Evolutionary conservation across 2,797 vertebrate genomes (phyloP).

Genomic region (Petrocephalus sullivani): DNA sequence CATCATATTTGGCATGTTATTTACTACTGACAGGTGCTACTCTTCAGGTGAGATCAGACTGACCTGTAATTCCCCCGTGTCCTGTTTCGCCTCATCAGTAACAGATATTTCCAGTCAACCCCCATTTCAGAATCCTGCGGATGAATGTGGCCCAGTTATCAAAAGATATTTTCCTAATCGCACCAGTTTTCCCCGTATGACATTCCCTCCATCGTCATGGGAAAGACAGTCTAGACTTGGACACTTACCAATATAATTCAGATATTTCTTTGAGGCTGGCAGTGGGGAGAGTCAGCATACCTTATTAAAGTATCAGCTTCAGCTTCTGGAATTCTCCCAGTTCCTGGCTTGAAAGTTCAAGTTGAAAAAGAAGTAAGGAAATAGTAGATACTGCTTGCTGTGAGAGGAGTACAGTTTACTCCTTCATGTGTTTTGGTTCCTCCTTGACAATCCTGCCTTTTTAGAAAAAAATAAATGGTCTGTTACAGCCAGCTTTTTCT

Average conservation of each 20-base stretch:
- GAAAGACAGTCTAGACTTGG: background rate
- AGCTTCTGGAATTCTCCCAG: background rate
- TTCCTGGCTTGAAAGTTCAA: background rate
- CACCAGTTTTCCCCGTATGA: background rate
- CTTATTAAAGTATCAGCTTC: background rate
- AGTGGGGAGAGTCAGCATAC: background rate
- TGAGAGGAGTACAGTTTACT: background rate
- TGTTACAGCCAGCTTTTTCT: background rate
- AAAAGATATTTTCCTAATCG: conserved; percentile 15
- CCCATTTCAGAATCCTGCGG: background rate
- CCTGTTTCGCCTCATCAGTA: background rate
- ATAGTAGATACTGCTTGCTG: background rate
- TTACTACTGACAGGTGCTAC: background rate
- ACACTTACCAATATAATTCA: background rate
- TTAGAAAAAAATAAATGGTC: background rate
- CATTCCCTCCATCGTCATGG: background rate
- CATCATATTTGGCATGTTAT: background rate
- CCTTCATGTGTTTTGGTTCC: background rate
- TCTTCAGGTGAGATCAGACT: background rate
- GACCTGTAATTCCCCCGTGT: background rate
- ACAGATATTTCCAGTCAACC: background rate
- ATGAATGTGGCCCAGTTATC: conserved; percentile 1
- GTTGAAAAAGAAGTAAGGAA: background rate
- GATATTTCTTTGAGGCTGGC: conserved; percentile 1
- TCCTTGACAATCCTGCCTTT: background rate